These are phyloP conservation scores for Parnassius mnemosyne DNA, from an alignment of 2,888 invertebrate species.

Conservation along the genomic window DNA sequence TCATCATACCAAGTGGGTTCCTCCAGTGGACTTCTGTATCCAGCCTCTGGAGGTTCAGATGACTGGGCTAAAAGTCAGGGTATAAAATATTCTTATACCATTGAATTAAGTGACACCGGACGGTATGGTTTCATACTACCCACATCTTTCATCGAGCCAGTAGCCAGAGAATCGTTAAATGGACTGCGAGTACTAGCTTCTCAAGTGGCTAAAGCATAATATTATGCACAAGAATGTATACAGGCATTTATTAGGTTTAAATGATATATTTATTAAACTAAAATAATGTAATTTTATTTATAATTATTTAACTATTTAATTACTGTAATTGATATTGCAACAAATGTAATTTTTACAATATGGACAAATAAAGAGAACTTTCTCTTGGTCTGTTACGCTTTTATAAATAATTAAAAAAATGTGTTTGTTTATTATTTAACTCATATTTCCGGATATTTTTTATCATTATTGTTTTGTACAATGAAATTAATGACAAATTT, in stretches of 20 bases:
- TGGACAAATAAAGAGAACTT: background rate
- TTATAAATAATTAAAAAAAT: no score
- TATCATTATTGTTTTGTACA: no score
- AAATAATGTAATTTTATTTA: background rate
- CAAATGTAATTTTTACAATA: background rate
- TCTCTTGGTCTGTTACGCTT: background rate
- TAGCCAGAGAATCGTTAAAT: slow-evolving; percentile 87
- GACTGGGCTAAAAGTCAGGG: slow-evolving; percentile 95
- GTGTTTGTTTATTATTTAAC: no score
- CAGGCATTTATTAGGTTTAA: slow-evolving; percentile 26
- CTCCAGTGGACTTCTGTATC: slow-evolving; percentile 88
- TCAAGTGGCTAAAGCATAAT: slow-evolving; percentile 39
- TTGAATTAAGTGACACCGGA: slow-evolving; percentile 93
- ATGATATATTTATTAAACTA: slow-evolving; percentile 15
- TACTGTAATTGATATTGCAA: background rate
- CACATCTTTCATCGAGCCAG: slow-evolving; percentile 86
- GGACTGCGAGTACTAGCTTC: slow-evolving; percentile 83
- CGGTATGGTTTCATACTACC: slow-evolving; percentile 93
- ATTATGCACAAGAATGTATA: slow-evolving; percentile 16
- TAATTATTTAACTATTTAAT: background rate
- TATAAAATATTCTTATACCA: slow-evolving; percentile 93
- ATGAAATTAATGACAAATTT: background rate
- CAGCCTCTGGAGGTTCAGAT: slow-evolving; percentile 90
- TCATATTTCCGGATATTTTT: no score
- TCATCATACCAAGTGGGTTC: slow-evolving; percentile 87